Percentiles rank a stretch among this genome's conserved stretches.
phyloP scores from a whole-genome alignment of 2,888 invertebrate genomes.

The Eupithecia insigniata region DNA sequence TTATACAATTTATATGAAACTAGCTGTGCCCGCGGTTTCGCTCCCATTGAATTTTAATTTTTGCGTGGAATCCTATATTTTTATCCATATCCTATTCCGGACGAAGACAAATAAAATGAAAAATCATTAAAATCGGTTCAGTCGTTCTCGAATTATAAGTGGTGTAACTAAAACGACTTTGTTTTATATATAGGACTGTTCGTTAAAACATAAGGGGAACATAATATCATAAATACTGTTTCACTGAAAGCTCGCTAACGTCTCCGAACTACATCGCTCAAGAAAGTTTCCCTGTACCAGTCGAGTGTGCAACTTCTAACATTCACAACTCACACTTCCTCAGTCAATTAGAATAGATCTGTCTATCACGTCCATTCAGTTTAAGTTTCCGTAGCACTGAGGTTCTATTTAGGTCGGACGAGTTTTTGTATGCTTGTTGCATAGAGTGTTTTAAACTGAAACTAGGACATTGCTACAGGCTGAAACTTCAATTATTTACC shows the following conservation, averaged over 20 bases:
- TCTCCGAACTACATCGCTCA: slow-evolving; percentile 36
- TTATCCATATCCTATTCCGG: too few species aligned
- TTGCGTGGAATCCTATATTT: too few species aligned
- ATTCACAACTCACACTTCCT: slow-evolving; percentile 36
- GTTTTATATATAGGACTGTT: too few species aligned
- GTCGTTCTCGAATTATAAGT: too few species aligned
- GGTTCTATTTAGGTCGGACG: slow-evolving; percentile 46
- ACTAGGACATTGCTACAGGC: slow-evolving; percentile 55
- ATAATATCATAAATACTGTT: background rate
- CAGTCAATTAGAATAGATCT: slow-evolving; percentile 45
- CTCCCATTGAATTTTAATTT: too few species aligned
- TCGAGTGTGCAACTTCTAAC: slow-evolving; percentile 43
- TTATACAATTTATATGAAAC: background rate
- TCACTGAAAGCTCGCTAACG: background rate
- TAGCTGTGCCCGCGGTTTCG: too few species aligned
- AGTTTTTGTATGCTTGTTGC: slow-evolving; percentile 33
- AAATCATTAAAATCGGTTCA: too few species aligned
- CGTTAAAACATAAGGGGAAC: background rate
- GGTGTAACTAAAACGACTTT: too few species aligned
- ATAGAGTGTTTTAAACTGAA: slow-evolving; percentile 56
- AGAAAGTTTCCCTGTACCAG: slow-evolving; percentile 54
- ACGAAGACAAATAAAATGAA: too few species aligned
- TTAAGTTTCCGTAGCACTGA: slow-evolving; percentile 32
- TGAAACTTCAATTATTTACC: slow-evolving; percentile 55
- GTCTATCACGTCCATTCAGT: slow-evolving; percentile 14